Evolutionary conservation across 37 sponge, comb jelly and placozoan species (phyloP).

Genomic region (Agelas oroides): DNA sequence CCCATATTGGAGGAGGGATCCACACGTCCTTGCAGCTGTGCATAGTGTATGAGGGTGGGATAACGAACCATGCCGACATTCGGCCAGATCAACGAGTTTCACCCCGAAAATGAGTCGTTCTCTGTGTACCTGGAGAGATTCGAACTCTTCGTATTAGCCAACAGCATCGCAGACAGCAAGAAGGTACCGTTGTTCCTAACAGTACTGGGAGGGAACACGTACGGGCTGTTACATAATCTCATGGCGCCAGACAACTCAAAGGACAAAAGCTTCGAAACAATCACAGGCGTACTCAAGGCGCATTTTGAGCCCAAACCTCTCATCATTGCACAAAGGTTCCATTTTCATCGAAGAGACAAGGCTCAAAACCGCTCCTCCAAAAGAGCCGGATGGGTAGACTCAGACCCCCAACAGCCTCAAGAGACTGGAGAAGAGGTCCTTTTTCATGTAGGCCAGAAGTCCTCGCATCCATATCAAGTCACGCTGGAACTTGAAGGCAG

Average conservation of each 20-base stretch:
- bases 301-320: constrained; percentile 16
- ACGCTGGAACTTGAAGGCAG: background rate
- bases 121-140: constrained; percentile 31
- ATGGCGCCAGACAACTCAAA: constrained; percentile 20
- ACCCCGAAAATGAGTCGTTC: constrained; percentile 16
- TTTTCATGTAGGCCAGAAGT: too few relatives aligned
- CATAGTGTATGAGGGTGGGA: too few relatives aligned
- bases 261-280: background rate
- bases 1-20: too few relatives aligned
- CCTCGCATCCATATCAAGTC: too few relatives aligned
- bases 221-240: constrained; percentile 12
- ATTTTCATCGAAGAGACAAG: constrained; percentile 16
- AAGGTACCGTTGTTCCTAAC: constrained; percentile 22
- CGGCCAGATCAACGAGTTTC: constrained; percentile 26
- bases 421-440: constrained; percentile 19
- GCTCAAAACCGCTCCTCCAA: background rate
- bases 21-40: too few relatives aligned
- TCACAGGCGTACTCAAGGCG: background rate
- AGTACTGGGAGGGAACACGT: constrained; percentile 15
- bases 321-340: constrained; percentile 12
- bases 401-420: background rate
- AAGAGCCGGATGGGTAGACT: background rate
- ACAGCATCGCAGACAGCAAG: constrained; percentile 3
- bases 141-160: too few relatives aligned
- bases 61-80: constrained; percentile 19